Conservation (phyloP, 2,888 invertebrate species). For the Tipula confusa region DNA sequence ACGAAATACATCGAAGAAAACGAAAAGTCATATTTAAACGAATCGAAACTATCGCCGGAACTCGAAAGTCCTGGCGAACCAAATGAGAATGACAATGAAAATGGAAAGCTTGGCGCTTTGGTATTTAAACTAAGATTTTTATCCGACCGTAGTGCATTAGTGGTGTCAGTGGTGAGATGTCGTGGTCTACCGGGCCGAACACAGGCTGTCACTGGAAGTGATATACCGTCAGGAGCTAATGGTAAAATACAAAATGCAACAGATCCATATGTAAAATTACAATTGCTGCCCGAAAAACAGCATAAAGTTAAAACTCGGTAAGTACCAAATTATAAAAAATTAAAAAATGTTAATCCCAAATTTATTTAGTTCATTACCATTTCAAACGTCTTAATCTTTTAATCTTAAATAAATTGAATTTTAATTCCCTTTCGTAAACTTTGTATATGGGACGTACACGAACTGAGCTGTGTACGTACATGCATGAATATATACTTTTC, state of each 20-base stretch:
- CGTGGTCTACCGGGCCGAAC: constrained; percentile 82
- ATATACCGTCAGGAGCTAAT: constrained; percentile 48
- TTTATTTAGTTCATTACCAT: no score
- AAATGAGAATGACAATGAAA: constrained; percentile 53
- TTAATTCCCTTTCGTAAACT: no score
- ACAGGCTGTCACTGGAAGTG: constrained; percentile 55
- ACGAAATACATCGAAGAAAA: constrained; percentile 48
- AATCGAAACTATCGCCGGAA: constrained; percentile 39
- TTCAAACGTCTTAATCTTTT: not conserved
- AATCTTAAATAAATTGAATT: no score
- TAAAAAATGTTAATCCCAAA: not conserved
- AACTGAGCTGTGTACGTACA: no score
- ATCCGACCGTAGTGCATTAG: constrained; percentile 82
- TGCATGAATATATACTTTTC: no score
- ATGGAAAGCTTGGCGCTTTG: constrained; percentile 76
- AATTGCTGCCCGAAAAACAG: constrained; percentile 94
- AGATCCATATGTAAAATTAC: constrained; percentile 97
- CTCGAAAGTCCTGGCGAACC: constrained; percentile 38
- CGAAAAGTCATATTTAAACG: constrained; percentile 40
- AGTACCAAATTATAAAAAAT: constrained; percentile 28
- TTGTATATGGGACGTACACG: no score
- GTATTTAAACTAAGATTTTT: constrained; percentile 89
- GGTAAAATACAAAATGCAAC: constrained; percentile 50
- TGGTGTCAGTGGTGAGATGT: constrained; percentile 89
- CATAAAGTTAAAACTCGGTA: constrained; percentile 90